A percentile compares a stretch with the other conserved stretches of the same genome.
Evolutionary conservation across 2,113 vertebrate species (phyloP).

Genomic region (Sprattus sprattus): DNA sequence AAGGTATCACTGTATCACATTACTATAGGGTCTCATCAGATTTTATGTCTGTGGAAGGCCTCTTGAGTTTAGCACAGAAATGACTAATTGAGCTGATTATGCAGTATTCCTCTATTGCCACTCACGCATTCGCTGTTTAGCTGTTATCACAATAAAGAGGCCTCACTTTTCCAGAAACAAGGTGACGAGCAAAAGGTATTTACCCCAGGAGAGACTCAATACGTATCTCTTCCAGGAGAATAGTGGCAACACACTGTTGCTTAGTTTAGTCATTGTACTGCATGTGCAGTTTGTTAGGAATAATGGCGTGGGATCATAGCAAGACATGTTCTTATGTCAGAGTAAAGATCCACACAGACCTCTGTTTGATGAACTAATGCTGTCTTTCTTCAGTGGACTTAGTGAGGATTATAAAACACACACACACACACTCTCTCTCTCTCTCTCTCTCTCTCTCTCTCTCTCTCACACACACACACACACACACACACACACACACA

Average conservation of each 20-base stretch:
- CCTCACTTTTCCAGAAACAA: neutral
- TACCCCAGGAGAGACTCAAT: too few relatives aligned
- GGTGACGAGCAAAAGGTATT: too few relatives aligned
- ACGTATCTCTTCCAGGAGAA: too few relatives aligned
- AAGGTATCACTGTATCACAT: neutral
- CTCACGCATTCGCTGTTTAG: neutral
- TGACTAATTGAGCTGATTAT: neutral
- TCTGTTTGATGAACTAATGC: neutral
- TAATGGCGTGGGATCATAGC: neutral
- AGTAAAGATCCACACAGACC: neutral
- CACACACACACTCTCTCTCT: too few relatives aligned
- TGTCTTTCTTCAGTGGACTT: neutral
- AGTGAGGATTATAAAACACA: neutral
- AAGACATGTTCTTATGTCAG: neutral
- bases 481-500: too few relatives aligned
- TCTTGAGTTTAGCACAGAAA: neutral
- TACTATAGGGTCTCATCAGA: neutral
- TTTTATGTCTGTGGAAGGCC: neutral
- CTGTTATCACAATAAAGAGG: neutral
- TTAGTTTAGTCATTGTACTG: neutral
- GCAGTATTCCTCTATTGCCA: neutral
- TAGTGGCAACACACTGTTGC: too few relatives aligned
- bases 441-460: too few relatives aligned
- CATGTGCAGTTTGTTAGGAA: neutral
- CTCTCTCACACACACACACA: too few relatives aligned